These are phyloP conservation scores for Rotaria socialis DNA, from an alignment of 2,888 invertebrate species.

Conservation along the genomic window DNA sequence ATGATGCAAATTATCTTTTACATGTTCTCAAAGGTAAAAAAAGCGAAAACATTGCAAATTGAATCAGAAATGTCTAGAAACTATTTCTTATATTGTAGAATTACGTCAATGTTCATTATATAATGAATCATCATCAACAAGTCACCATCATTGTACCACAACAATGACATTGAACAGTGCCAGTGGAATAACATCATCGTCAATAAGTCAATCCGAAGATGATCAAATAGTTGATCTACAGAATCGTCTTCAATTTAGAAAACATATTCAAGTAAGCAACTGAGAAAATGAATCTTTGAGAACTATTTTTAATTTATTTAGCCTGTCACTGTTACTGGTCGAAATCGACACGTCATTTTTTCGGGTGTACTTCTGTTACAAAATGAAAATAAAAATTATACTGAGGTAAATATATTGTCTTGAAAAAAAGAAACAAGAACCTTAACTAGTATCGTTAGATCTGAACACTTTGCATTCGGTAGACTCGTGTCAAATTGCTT, in stretches of 20 bases:
- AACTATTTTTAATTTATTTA: background rate
- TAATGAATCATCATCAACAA: background rate
- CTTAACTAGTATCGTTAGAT: too few species aligned
- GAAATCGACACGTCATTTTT: constrained; percentile 16
- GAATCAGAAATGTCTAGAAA: background rate
- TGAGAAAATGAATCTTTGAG: background rate
- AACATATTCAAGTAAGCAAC: background rate
- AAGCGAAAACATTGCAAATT: background rate
- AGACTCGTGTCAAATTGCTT: too few species aligned
- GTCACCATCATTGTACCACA: background rate
- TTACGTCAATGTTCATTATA: background rate
- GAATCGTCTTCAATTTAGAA: background rate
- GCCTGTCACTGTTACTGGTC: background rate
- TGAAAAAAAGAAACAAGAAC: too few species aligned
- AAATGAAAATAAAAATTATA: background rate
- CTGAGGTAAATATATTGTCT: background rate
- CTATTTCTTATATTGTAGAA: background rate
- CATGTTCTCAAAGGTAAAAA: constrained; percentile 2
- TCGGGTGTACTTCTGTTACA: constrained; percentile 8
- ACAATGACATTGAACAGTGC: constrained; percentile 33
- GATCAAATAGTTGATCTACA: background rate
- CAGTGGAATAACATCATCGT: background rate
- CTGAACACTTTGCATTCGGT: too few species aligned
- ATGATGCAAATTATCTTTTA: constrained; percentile 23
- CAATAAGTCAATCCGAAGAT: background rate